Percentiles rank a stretch among this genome's conserved stretches.
Evolutionary conservation across 2,888 invertebrate genomes (phyloP).

Genomic region (Ectemnius lituratus): DNA sequence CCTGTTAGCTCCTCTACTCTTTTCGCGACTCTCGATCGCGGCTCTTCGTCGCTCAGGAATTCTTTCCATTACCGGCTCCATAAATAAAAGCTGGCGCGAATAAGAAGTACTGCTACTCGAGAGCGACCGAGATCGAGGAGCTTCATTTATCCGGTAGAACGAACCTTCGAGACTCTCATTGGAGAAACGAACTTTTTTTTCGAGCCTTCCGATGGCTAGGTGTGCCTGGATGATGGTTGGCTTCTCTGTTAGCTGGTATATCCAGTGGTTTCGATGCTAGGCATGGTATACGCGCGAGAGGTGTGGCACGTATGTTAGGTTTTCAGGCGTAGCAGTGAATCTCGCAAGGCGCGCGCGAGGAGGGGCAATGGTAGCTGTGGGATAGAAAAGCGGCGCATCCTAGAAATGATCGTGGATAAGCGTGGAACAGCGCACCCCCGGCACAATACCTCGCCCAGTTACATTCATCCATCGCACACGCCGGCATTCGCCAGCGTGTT

Average conservation of each 20-base stretch:
- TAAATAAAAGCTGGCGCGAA: constrained; percentile 4
- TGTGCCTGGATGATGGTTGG: too few species aligned
- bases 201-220: too few species aligned
- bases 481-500: constrained; percentile 23
- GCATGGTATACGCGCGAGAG: not conserved
- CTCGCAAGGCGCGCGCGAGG: constrained; percentile 9
- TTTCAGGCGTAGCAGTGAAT: not conserved
- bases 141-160: not conserved
- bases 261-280: constrained; percentile 11
- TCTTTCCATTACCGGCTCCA: not conserved
- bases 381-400: constrained; percentile 21
- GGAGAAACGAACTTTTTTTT: not conserved
- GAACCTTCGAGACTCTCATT: not conserved
- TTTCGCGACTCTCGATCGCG: not conserved
- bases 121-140: constrained; percentile 4
- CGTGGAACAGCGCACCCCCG: constrained; percentile 36
- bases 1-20: not conserved
- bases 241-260: too few species aligned
- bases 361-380: constrained; percentile 12
- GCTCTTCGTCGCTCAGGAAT: not conserved
- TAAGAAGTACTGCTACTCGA: not conserved
- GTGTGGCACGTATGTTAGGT: too few species aligned
- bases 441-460: constrained; percentile 52
- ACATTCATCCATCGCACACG: constrained; percentile 48
- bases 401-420: constrained; percentile 56